phyloP scores from a whole-genome alignment of 2,113 vertebrate species.

The Mellivora capensis region DNA sequence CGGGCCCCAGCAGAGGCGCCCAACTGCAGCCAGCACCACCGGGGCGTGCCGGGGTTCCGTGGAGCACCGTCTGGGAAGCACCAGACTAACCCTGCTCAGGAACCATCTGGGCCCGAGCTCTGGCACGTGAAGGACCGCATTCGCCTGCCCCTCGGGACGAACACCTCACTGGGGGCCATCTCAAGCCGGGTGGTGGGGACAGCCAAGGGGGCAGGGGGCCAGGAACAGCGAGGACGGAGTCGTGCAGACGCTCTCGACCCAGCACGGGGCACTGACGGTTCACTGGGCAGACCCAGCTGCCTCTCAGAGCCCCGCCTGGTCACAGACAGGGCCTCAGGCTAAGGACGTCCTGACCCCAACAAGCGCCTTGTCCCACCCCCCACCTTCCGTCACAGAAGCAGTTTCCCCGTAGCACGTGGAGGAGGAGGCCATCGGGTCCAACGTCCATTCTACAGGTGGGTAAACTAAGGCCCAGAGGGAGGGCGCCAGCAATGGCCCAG shows the following conservation, averaged over 20 bases:
- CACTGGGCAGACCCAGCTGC: accelerated
- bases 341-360: neutral
- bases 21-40: accelerated
- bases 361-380: accelerated
- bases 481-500: too few species aligned
- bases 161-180: accelerated
- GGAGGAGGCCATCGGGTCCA: neutral
- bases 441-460: accelerated
- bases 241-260: neutral
- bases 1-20: neutral
- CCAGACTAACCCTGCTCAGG: accelerated
- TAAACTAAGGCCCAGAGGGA: neutral
- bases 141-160: accelerated
- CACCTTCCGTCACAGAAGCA: neutral
- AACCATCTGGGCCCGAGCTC: neutral
- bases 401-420: accelerated
- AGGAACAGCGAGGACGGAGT: accelerated
- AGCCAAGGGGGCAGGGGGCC: accelerated
- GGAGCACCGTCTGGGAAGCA: neutral
- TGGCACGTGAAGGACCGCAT: accelerated
- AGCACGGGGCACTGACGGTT: accelerated
- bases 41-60: accelerated
- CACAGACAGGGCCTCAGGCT: neutral
- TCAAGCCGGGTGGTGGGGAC: accelerated
- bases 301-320: accelerated